phyloP scores from a whole-genome alignment of 35 echinoderm and acorn worm genomes.

The Acanthaster planci region DNA sequence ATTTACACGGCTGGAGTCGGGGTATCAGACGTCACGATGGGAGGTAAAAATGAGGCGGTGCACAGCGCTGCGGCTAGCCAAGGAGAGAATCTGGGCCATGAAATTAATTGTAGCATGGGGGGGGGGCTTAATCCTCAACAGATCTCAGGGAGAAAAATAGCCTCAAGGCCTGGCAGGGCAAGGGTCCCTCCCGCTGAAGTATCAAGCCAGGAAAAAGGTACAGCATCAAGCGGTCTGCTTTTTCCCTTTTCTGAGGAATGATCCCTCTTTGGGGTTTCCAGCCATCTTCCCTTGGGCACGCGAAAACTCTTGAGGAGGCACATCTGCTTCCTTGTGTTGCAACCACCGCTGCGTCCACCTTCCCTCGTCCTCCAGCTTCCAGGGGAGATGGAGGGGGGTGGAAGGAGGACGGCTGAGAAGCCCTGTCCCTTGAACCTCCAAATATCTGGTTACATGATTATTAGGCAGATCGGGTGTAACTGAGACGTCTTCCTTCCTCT shows the following conservation, averaged over 20 bases:
- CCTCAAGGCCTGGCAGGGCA: background rate
- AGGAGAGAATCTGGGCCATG: slow-evolving; percentile 4
- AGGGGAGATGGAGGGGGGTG: background rate
- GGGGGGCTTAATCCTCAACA: background rate
- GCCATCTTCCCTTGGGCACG: too few species aligned
- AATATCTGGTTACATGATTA: slow-evolving; percentile 12
- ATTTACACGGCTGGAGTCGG: background rate
- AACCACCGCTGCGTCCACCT: too few species aligned
- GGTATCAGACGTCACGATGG: background rate
- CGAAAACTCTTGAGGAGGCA: too few species aligned
- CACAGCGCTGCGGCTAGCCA: too few species aligned
- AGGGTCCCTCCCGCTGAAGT: background rate
- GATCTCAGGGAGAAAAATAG: slow-evolving; percentile 21
- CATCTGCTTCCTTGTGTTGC: too few species aligned
- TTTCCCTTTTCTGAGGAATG: too few species aligned
- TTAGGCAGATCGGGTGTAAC: background rate
- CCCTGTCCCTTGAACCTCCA: background rate
- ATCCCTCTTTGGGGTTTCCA: too few species aligned
- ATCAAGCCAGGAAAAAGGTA: background rate
- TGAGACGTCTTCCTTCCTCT: background rate
- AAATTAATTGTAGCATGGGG: slow-evolving; percentile 19
- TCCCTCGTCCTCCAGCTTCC: too few species aligned
- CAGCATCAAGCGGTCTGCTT: too few species aligned
- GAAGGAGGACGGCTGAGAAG: too few species aligned
- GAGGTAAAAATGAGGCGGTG: too few species aligned